Evolutionary conservation across 2,888 invertebrate species (phyloP), one percentile per base, ranked within the genome.

Genomic region (Melieria omissa): DNA sequence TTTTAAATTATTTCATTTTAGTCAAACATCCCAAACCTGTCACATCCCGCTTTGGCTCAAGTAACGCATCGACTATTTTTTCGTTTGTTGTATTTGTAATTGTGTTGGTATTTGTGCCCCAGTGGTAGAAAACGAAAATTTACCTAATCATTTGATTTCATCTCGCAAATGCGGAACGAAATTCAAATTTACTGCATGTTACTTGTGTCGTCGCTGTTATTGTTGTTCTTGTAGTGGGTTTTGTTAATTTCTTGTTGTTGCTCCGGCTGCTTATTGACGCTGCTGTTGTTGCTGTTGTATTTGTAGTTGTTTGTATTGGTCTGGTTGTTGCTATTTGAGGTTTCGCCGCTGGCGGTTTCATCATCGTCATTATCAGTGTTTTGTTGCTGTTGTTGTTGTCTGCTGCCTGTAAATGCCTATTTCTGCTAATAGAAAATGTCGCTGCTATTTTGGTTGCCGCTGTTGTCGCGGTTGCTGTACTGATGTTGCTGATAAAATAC

Each of bases 371-470:
- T 57, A 62, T 57, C 66, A 72, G 16, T 67, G 71, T 67, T 73
- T 71, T 70, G 72, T 68, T 79, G 81, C 78, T 80, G n/a, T 45
- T n/a, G 62, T 46, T 54, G 54, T 46, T 54, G 62, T 62, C 46
- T 12, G 54, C 49, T 45, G 61, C 47, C 44, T 67, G 42, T 14
- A 78, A 80, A 77, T 77, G 82, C 80, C 80, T 78, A 77, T 79
- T 80, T 78, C 69, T 69, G 78, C 80, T 83, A 82, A 82, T 83
- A 80, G 83, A 79, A 83, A 82, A 80, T 80, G 79, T 41, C 47
- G 16, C 44, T 54, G 54, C 55, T 68, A 4, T 44, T 60, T n/a
- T 55, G 45, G 52, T 47, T 69, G 63, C 14, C 16, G 60, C 12
- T 61, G 71, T 77, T 77, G 82, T 52, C 5, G 6, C 52, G 4